Base-by-base conservation (phyloP, 2,797 vertebrate species). In the Alcedo atthis region DNA sequence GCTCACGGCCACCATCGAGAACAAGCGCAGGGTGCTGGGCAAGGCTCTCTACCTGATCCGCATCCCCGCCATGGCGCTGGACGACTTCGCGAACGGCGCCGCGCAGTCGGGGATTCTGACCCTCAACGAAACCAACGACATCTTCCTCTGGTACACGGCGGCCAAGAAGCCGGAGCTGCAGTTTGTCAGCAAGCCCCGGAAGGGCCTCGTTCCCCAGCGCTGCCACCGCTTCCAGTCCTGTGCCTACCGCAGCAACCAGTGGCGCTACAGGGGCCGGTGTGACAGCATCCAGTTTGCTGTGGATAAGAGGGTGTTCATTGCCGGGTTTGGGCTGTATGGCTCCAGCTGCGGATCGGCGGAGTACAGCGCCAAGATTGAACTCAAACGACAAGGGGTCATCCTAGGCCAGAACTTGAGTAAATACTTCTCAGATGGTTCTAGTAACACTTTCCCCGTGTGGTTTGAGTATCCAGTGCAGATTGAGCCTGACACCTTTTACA, bases 221-320 rank as follows among this genome's bases (percentile, higher is more conserved):
- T 99, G 99, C 95, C 99, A 99, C 97, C 98, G 99, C 43, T 99
- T 99, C 97, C 99, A 99, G 96, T 99, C 99, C 2, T 99, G 99
- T 30, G 99, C 99, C 92, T 99, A 99, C 93, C 98, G 99, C 64
- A 99, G 99, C 97, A 99, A 99, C 96, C 99, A 99, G 96, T 99
- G 99, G 99, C 98, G 99, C n/a, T 99, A 99, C 87, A 96, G 99
- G 30, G 99, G 99, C 49, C 98, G 99, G 68, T 99, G 99, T 13
- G 99, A 99, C 98, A 99, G 99, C 96, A 99, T 99, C 94, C 99
- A 99, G 98, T 99, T 99, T 43, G 99, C 99, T 4, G 99, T 99
- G 15, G 99, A 99, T 89, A 99, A 99, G 95, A 97, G 99, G 61
- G 98, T 99, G 76, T 99, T 99, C 93, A 99, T 99, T 2, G 99